These are phyloP conservation scores for Periophthalmus modestus DNA, from an alignment of 2,113 vertebrate genomes.

Conservation along the genomic window DNA sequence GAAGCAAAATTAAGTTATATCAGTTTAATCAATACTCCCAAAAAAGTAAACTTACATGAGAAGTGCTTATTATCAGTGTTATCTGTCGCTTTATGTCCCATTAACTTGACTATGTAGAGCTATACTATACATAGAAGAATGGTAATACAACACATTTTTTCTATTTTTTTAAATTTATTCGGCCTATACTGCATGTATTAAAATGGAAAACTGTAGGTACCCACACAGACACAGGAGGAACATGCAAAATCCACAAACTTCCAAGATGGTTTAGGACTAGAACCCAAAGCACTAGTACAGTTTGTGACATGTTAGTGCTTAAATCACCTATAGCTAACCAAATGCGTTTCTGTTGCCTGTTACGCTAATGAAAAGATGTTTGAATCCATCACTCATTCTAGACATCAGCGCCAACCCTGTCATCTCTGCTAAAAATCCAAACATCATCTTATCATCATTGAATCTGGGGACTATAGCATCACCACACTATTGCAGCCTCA, in stretches of 20 bases:
- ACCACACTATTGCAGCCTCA: conserved; percentile 8
- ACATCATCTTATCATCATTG: conserved; percentile 19
- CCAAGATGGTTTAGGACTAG: too few species aligned
- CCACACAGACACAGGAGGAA: too few species aligned
- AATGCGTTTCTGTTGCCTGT: neutral
- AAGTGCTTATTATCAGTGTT: too few species aligned
- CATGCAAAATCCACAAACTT: too few species aligned
- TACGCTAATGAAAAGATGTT: neutral
- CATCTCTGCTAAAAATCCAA: neutral
- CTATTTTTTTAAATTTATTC: too few species aligned
- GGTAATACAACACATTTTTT: too few species aligned
- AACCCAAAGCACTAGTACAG: neutral
- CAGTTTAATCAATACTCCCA: too few species aligned
- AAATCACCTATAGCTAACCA: neutral
- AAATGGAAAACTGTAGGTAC: too few species aligned
- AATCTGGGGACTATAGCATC: conserved; percentile 16
- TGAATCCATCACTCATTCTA: neutral
- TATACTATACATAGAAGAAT: neutral
- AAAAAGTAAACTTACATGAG: too few species aligned
- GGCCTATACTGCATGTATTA: too few species aligned
- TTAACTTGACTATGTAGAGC: neutral
- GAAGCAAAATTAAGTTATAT: too few species aligned
- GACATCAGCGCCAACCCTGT: neutral
- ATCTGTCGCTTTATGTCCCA: neutral
- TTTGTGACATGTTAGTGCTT: neutral